Percentiles rank a stretch among this genome's conserved stretches.
Evolutionary conservation across 2,797 vertebrate genomes (phyloP).

Genomic region (Sebastes melanostomus): DNA sequence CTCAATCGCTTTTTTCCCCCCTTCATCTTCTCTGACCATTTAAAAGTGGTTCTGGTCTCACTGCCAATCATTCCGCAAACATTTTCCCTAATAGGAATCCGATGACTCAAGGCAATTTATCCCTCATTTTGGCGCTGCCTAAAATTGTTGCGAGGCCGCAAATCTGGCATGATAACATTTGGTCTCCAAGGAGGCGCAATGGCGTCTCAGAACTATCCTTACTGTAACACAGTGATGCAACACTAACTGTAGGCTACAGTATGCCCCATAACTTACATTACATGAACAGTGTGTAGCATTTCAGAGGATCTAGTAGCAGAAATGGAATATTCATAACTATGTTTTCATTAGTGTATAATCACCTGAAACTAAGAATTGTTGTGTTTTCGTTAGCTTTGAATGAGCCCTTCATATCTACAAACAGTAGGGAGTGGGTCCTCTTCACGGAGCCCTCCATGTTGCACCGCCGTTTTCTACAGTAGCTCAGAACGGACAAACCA

Average conservation of each 20-base stretch:
- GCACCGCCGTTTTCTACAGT: no score
- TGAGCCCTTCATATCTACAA: no score
- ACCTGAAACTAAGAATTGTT: no score
- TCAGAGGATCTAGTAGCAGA: no score
- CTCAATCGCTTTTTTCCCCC: conserved; percentile 50
- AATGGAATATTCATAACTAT: no score
- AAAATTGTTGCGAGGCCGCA: conserved; percentile 56
- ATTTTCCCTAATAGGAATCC: conserved; percentile 71
- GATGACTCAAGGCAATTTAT: conserved; percentile 69
- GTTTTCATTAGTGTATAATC: no score
- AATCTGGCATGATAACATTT: conserved; percentile 48
- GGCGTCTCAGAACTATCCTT: conserved; percentile 32
- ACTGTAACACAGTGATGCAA: conserved; percentile 40
- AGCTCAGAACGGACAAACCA: no score
- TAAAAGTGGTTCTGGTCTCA: conserved; percentile 67
- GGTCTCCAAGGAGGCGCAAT: conserved; percentile 31
- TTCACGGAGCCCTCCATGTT: no score
- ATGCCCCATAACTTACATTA: neutral
- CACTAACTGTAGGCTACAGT: neutral
- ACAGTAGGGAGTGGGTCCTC: no score
- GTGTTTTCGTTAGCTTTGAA: no score
- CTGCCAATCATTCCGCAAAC: conserved; percentile 66
- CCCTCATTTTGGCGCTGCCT: conserved; percentile 50
- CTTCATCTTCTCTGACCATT: conserved; percentile 69
- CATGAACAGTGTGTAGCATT: no score